Percentiles rank a stretch among this genome's conserved stretches.
These are phyloP conservation scores for Riptortus pedestris DNA, from an alignment of 1,140 invertebrate genomes.

Conservation along the genomic window DNA sequence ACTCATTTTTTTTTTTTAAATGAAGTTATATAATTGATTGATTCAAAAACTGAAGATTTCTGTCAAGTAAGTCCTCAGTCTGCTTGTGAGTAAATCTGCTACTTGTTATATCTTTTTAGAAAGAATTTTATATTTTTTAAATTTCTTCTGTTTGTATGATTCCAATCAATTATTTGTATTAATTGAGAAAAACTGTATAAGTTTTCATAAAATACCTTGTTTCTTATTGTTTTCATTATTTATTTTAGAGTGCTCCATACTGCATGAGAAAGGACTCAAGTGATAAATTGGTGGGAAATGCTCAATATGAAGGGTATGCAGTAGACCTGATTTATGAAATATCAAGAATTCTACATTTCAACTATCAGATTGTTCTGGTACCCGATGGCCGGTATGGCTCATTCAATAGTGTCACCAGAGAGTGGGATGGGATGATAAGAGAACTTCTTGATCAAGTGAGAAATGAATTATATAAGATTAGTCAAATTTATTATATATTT, in stretches of 20 bases:
- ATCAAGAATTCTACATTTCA: conserved; percentile 77
- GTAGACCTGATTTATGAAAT: conserved; percentile 81
- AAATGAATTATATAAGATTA: background rate
- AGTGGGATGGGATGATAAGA: conserved; percentile 92
- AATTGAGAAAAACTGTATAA: too few species aligned
- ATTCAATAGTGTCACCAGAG: conserved; percentile 59
- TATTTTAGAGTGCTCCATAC: conserved; percentile 73
- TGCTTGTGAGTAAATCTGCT: too few species aligned
- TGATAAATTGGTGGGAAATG: conserved; percentile 67
- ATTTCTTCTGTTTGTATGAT: too few species aligned
- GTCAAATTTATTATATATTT: background rate
- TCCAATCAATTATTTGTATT: too few species aligned
- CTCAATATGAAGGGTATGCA: conserved; percentile 79
- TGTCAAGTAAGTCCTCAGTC: too few species aligned
- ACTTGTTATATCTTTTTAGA: too few species aligned
- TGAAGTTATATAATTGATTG: too few species aligned
- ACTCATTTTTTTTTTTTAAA: too few species aligned
- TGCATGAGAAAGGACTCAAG: conserved; percentile 80
- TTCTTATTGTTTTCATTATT: conserved; percentile 15
- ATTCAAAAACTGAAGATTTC: too few species aligned
- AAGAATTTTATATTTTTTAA: too few species aligned
- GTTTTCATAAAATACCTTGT: too few species aligned
- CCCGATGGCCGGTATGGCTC: conserved; percentile 74
- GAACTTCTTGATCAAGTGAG: conserved; percentile 64
- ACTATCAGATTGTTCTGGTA: conserved; percentile 73